Evolutionary conservation across 1,140 invertebrate genomes (phyloP), one percentile per base, ranked within the genome.

Genomic region (Aporrectodea caliginosa): DNA sequence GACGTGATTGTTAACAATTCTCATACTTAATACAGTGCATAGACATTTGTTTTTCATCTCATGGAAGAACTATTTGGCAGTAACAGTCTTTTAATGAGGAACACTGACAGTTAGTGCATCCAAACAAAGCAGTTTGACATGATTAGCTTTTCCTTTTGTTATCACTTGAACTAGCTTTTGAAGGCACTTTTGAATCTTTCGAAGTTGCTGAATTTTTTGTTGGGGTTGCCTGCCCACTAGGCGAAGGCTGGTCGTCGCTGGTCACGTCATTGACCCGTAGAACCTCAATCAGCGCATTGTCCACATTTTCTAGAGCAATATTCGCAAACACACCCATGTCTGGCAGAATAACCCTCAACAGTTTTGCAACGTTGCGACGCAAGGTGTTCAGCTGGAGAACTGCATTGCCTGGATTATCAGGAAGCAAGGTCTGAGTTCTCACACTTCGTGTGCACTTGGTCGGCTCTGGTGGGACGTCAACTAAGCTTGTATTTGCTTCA

Each of bases 291-390:
- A 58, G 22, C 6, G 43, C 43, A 58, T 58, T 58, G 43, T 58
- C 43, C 43, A 58, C 43, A 58, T 58, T 58, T 58, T 58, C 43
- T 58, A 58, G 22, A 22, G 43, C 84, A 70, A 85, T 83, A 73
- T 82, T 81, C 27, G 79, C 78, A 0, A 77, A 73, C 22, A 78
- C 78, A 1, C 83, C 84, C 22, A 85, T 70, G 69, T 85, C 83
- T 0, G 85, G 84, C 0, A 84, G 82, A 32, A 85, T 84, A 68
- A 83, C 82, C 35, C 81, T 77, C 14, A 86, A 79, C 31, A 86
- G 81, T 78, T 82, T 80, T 69, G 83, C 80, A n/a, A 86, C 81
- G 76, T 84, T 83, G 1, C 77, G 73, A 35, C 83, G 82, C 27
- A 85, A 81, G 31, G 30, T 77, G 6, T 75, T 31, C 31, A 84